phyloP scores from a whole-genome alignment of 37 sponge, comb jelly and placozoan genomes.

The Chondrilla cf. caribensis region DNA sequence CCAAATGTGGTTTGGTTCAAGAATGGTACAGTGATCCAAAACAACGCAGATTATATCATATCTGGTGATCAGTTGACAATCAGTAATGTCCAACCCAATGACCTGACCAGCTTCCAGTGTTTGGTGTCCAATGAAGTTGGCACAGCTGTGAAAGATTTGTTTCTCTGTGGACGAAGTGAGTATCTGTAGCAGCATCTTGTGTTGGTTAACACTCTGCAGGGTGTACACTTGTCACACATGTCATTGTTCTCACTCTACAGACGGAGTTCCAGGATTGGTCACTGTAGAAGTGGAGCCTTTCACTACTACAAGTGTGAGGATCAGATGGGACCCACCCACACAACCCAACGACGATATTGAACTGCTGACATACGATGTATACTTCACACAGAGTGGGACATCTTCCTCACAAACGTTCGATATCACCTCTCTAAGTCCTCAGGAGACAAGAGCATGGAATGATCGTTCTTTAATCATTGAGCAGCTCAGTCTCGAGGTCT shows the following conservation, averaged over 20 bases:
- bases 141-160: background rate
- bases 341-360: slow-evolving; percentile 19
- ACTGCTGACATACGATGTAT: background rate
- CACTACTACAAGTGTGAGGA: background rate
- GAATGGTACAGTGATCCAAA: background rate
- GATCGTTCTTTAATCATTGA: background rate
- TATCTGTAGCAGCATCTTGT: background rate
- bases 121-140: background rate
- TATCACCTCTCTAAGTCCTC: background rate
- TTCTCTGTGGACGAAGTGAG: slow-evolving; percentile 16
- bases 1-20: background rate
- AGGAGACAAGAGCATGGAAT: background rate
- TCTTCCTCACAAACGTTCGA: background rate
- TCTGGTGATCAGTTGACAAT: background rate
- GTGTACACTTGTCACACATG: too few species aligned
- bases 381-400: background rate
- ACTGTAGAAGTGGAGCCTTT: slow-evolving; percentile 1
- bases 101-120: slow-evolving; percentile 17
- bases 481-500: background rate
- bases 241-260: background rate
- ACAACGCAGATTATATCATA: background rate
- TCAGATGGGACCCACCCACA: slow-evolving; percentile 21
- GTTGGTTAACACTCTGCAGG: too few species aligned
- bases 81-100: background rate
- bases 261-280: background rate